phyloP scores from a whole-genome alignment of 2,888 invertebrate genomes.

The Tridacna crocea region DNA sequence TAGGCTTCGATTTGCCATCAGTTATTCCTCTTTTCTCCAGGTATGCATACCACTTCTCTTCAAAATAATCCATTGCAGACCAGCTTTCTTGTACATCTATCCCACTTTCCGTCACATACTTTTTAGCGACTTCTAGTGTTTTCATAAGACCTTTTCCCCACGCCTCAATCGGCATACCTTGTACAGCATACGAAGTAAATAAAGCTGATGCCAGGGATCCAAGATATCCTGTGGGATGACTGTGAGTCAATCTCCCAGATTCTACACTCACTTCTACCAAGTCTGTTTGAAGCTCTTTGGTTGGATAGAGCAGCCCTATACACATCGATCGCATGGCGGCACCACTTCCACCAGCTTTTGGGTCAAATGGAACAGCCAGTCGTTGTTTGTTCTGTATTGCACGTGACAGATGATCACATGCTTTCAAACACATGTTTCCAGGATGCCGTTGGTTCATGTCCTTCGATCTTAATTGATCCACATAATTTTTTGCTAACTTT shows the following conservation, averaged over 20 bases:
- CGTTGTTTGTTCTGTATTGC: not conserved
- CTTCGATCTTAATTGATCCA: slow-evolving; percentile 18
- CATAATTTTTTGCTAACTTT: slow-evolving; percentile 20
- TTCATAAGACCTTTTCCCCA: slow-evolving; percentile 79
- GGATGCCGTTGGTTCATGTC: slow-evolving; percentile 36
- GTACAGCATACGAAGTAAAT: slow-evolving; percentile 74
- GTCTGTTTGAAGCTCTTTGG: slow-evolving; percentile 70
- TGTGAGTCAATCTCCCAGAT: slow-evolving; percentile 81
- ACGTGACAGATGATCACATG: not conserved
- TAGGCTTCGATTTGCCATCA: slow-evolving; percentile 70
- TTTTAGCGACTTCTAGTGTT: slow-evolving; percentile 66
- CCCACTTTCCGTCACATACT: slow-evolving; percentile 72
- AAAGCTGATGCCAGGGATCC: slow-evolving; percentile 79
- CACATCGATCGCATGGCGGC: slow-evolving; percentile 82
- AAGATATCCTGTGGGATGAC: slow-evolving; percentile 80
- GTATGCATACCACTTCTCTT: slow-evolving; percentile 75
- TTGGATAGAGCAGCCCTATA: slow-evolving; percentile 78
- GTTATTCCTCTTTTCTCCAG: slow-evolving; percentile 67
- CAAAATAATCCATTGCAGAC: slow-evolving; percentile 76
- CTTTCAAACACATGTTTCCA: slow-evolving; percentile 18
- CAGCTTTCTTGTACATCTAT: slow-evolving; percentile 75
- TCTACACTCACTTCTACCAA: slow-evolving; percentile 78
- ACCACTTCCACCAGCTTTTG: slow-evolving; percentile 79
- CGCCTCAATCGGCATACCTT: slow-evolving; percentile 70
- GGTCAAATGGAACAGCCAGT: slow-evolving; percentile 23